Evolutionary conservation across 2,888 invertebrate genomes (phyloP), one percentile per base, ranked within the genome.

Genomic region (Allacma fusca): DNA sequence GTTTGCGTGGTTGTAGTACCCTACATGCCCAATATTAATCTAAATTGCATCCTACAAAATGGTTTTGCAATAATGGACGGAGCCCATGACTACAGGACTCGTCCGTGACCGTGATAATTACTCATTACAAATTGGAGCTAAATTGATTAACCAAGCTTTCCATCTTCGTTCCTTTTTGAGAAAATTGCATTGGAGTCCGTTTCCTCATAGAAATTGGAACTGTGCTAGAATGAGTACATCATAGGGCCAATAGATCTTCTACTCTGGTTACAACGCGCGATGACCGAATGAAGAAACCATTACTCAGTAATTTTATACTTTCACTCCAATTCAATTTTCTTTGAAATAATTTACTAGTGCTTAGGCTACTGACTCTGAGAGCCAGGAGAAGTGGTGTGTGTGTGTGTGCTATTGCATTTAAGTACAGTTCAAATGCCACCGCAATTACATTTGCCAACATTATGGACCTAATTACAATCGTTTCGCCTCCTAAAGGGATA

Each of bases 91-190:
- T 12, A 50, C 2, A 13, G 4, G 50, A n/a, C 50, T 9, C 50
- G 50, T 50, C 50, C 50, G 50, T 50, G 50, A 50, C 50, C 50
- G n/a, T 50, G 50, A 50, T 50, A 50, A 50, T 50, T 50, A 16
- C 16, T 50, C 50, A 50, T 50, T 50, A 50, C 16, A 19, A 50
- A 50, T 50, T 50, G 16, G 50, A 50, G 50, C 50, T 50, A 50
- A 50, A 50, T 50, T 50, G 50, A 50, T 50, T 50, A 50, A 50
- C 50, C 16, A 50, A n/a, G 50, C 50, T 50, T 50, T 50, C 50
- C 50, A 50, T 50, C 50, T 50, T 50, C 50, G 16, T 1, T 50
- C 50, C 50, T 50, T 50, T 50, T 50, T 12, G 50, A 50, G 50
- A 50, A 50, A 50, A 50, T 50, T 50, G 16, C 50, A 50, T 50